Base-by-base conservation (phyloP, 2,888 invertebrate species). In the Trissolcus brochymenae region DNA sequence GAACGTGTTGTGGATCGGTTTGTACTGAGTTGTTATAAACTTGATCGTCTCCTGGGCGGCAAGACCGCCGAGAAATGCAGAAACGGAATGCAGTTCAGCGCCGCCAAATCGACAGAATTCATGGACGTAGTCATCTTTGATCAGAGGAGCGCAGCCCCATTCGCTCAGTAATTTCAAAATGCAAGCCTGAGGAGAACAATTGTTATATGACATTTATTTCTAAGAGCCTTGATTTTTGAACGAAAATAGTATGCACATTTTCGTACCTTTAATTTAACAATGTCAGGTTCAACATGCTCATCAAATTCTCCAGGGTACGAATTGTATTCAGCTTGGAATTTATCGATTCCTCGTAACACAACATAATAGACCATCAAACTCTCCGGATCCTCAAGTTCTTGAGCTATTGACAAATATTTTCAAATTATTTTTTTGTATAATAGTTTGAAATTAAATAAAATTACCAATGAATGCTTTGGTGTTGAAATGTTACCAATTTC, bases 61-160 rank as follows among this genome's bases (percentile, higher is more conserved):
- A 87, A 97, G 95, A 3, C 98, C 99, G 78, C 95, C 96, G 89
- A 98, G 91, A 87, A 96, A 96, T 6, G 99, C 95, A 11, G 98
- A 97, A 11, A 99, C 93, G 35, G 97, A 95, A 89, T 99, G 99
- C 74, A 99, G 91, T 90, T 99, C 98, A 9, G 96, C 93, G 9
- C 97, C 98, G 11, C 98, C 99, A 90, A 96, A 98, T 40, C 98
- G 93, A 86, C 96, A 97, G 90, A 98, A 94, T 90, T 98, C 98
- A 89, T 98, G 98, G 35, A 98, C 93, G 84, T 95, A 95, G 88
- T 98, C 98, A 90, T 98, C 98, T 87, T 96, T 95, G 49, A 95
- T 91, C 16, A 91, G 86, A 43, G 94, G 93, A 16, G 94, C 93
- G 85, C 95, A 93, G 4, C 96, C 95, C 93, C 97, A 95, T 89